These are phyloP conservation scores for Thryonomys swinderianus DNA, from an alignment of 2,113 vertebrate species.

Conservation along the genomic window DNA sequence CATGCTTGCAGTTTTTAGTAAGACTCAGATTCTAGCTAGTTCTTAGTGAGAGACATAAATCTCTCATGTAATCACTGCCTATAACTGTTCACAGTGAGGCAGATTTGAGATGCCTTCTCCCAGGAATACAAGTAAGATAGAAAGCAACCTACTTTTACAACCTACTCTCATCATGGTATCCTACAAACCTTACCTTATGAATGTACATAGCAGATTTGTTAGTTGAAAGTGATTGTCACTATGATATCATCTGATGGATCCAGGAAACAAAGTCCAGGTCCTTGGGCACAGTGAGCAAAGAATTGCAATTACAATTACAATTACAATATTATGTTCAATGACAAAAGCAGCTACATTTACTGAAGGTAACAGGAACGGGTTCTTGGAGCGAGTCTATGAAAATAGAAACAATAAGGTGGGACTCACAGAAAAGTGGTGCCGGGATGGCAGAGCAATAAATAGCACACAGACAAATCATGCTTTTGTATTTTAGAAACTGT, in stretches of 20 bases:
- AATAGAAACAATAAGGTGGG: background rate
- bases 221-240: background rate
- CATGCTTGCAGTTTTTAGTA: background rate
- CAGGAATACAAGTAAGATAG: background rate
- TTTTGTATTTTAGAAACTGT: background rate
- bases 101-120: background rate
- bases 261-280: background rate
- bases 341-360: background rate
- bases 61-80: background rate
- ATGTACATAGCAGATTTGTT: background rate
- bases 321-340: background rate
- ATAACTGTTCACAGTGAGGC: background rate
- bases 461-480: background rate
- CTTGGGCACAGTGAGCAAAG: background rate
- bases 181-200: background rate
- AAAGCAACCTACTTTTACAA: background rate
- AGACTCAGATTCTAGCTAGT: background rate
- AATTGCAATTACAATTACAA: background rate
- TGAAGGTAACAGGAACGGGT: background rate
- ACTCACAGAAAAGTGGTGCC: background rate
- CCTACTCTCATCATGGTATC: background rate
- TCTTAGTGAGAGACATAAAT: background rate
- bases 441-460: background rate
- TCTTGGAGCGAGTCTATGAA: background rate
- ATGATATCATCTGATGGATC: background rate